Evolutionary conservation across 2,113 vertebrate genomes (phyloP).

Genomic region (Girardinichthys multiradiatus): DNA sequence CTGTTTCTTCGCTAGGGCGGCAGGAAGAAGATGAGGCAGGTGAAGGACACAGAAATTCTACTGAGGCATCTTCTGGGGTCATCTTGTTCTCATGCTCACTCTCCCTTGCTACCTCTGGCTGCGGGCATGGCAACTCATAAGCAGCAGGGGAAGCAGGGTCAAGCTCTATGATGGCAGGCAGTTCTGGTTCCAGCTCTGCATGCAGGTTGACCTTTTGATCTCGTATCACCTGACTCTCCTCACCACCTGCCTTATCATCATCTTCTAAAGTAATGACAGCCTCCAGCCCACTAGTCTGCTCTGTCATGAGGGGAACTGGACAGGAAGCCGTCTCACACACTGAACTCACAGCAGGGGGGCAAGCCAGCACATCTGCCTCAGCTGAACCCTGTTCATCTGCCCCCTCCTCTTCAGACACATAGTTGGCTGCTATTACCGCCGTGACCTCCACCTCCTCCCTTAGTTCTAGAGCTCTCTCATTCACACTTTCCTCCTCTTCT

Average conservation of each 20-base stretch:
- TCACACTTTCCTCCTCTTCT: slow-evolving; percentile 46
- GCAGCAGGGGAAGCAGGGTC: slow-evolving; percentile 54
- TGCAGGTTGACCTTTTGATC: slow-evolving; percentile 65
- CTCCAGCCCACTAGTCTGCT: slow-evolving; percentile 55
- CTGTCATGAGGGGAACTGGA: slow-evolving; percentile 60
- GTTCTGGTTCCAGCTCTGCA: slow-evolving; percentile 42
- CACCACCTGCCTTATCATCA: slow-evolving; percentile 53
- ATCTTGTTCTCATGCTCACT: slow-evolving; percentile 35
- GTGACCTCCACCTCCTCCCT: slow-evolving; percentile 58
- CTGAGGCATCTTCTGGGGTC: slow-evolving; percentile 36
- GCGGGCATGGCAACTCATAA: slow-evolving; percentile 9
- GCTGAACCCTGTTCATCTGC: slow-evolving; percentile 48
- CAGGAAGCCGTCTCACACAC: slow-evolving; percentile 65
- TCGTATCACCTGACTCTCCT: slow-evolving; percentile 51
- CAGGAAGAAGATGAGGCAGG: slow-evolving; percentile 34
- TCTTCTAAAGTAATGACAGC: slow-evolving; percentile 70
- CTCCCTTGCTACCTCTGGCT: slow-evolving; percentile 30
- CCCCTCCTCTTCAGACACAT: slow-evolving; percentile 59
- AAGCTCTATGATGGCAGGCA: slow-evolving; percentile 57
- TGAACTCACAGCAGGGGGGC: slow-evolving; percentile 62
- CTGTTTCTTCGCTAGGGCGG: slow-evolving; percentile 25
- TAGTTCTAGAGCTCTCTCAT: slow-evolving; percentile 52
- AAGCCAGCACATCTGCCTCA: slow-evolving; percentile 67
- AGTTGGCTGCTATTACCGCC: slow-evolving; percentile 44
- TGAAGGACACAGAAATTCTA: slow-evolving; percentile 57